phyloP scores from a whole-genome alignment of 2,888 invertebrate genomes.

The Brassicogethes aeneus region DNA sequence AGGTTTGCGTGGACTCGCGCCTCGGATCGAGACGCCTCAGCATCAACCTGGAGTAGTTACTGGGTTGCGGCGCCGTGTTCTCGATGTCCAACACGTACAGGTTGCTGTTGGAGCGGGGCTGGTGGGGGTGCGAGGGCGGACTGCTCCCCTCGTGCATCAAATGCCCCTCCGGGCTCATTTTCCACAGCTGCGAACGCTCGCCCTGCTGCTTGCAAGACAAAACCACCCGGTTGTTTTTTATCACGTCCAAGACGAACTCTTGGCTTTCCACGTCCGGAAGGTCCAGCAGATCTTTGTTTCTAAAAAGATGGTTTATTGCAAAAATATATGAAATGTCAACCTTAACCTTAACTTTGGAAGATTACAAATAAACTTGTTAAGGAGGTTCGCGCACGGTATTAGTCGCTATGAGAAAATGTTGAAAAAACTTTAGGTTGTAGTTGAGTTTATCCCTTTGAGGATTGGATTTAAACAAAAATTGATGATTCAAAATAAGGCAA shows the following conservation, averaged over 20 bases:
- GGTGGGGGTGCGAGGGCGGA: slow-evolving; percentile 46
- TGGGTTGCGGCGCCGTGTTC: slow-evolving; percentile 68
- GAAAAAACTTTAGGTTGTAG: too few relatives aligned
- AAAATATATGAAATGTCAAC: too few relatives aligned
- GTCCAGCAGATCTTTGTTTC: slow-evolving; percentile 25
- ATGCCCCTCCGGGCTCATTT: slow-evolving; percentile 82
- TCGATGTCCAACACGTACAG: slow-evolving; percentile 86
- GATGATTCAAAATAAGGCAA: too few relatives aligned
- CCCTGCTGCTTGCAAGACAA: slow-evolving; percentile 64
- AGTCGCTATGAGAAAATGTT: too few relatives aligned
- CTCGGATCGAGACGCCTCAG: slow-evolving; percentile 77
- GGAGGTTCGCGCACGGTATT: too few relatives aligned
- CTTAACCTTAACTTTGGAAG: too few relatives aligned
- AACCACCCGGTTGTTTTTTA: slow-evolving; percentile 54
- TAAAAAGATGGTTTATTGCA: too few relatives aligned
- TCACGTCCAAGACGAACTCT: slow-evolving; percentile 75
- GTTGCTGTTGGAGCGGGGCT: slow-evolving; percentile 33
- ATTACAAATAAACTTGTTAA: too few relatives aligned
- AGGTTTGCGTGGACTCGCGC: slow-evolving; percentile 83
- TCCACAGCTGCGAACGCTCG: slow-evolving; percentile 82
- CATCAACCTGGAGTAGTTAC: slow-evolving; percentile 62
- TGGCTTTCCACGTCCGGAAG: slow-evolving; percentile 57
- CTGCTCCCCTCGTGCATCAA: slow-evolving; percentile 89
- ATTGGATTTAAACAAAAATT: too few relatives aligned
- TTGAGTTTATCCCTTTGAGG: too few relatives aligned